Evolutionary conservation across 2,797 vertebrate species (phyloP).

Genomic region (Dendrocincla fuliginosa): DNA sequence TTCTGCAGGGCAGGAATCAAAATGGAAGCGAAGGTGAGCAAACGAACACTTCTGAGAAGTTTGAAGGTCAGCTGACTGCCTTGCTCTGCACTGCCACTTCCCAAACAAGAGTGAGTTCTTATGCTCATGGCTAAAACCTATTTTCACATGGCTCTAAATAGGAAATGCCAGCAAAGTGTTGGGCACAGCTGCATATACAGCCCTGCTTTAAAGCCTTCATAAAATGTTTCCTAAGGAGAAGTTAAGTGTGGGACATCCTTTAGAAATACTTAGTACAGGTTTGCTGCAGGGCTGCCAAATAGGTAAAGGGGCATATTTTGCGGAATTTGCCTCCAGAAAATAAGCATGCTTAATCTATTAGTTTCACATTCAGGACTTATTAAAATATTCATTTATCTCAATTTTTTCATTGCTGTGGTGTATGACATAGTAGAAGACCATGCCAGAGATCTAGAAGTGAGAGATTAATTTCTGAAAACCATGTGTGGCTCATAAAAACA

Average conservation of each 20-base stretch:
- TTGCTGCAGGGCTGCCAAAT: neutral
- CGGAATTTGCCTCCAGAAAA: neutral
- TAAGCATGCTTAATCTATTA: neutral
- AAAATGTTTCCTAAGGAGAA: neutral
- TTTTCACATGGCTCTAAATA: neutral
- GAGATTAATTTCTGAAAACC: neutral
- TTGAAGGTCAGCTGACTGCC: neutral
- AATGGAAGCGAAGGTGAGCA: rapidly evolving
- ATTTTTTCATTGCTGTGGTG: neutral
- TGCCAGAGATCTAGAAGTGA: neutral
- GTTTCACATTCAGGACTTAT: neutral
- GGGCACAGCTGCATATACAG: neutral
- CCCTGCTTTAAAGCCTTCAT: neutral
- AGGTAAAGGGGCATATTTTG: neutral
- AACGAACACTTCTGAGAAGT: neutral
- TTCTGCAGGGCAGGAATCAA: neutral
- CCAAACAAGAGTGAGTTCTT: neutral
- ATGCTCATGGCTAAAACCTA: neutral
- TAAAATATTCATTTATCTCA: neutral
- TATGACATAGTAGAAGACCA: neutral
- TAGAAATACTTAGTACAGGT: neutral
- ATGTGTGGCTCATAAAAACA: constrained; percentile 1
- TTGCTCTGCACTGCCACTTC: neutral
- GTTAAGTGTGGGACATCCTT: neutral
- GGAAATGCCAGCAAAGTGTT: neutral